These are phyloP conservation scores for Meteorus sp. DNA, from an alignment of 1,140 invertebrate species.

Conservation along the genomic window DNA sequence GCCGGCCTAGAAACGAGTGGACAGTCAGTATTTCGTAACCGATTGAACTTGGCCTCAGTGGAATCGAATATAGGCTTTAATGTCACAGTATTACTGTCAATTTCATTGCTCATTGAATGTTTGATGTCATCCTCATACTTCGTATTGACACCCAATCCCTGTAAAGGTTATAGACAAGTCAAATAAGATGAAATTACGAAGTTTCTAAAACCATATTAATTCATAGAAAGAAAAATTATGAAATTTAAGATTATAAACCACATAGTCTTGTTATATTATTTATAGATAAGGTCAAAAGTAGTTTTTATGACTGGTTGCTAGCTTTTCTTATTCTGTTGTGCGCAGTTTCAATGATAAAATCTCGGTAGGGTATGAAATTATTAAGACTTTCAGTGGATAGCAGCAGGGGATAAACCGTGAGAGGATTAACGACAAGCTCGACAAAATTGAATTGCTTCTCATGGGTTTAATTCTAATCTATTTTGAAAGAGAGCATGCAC, in stretches of 20 bases:
- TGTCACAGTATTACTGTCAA: conserved; percentile 63
- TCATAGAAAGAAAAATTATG: too few relatives aligned
- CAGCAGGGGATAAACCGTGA: background rate
- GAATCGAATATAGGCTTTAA: conserved; percentile 43
- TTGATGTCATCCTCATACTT: conserved; percentile 66
- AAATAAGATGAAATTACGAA: too few relatives aligned
- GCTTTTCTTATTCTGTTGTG: too few relatives aligned
- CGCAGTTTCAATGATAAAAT: background rate
- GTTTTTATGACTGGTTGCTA: too few relatives aligned
- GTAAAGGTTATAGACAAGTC: background rate
- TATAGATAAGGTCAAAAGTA: too few relatives aligned
- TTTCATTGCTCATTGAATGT: conserved; percentile 69
- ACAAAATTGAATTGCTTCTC: background rate
- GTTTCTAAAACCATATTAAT: too few relatives aligned
- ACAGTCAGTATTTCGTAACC: conserved; percentile 59
- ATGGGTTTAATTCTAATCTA: background rate
- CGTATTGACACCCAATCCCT: conserved; percentile 9
- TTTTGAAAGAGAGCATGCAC: background rate
- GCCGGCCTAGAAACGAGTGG: conserved; percentile 72
- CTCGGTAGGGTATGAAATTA: background rate
- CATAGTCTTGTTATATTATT: too few relatives aligned
- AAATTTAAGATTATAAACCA: too few relatives aligned
- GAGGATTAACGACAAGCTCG: background rate
- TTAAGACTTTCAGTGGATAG: background rate
- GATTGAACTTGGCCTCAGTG: conserved; percentile 30